These are phyloP conservation scores for Triplophysa dalaica DNA, from an alignment of 2,113 vertebrate species.

Conservation along the genomic window DNA sequence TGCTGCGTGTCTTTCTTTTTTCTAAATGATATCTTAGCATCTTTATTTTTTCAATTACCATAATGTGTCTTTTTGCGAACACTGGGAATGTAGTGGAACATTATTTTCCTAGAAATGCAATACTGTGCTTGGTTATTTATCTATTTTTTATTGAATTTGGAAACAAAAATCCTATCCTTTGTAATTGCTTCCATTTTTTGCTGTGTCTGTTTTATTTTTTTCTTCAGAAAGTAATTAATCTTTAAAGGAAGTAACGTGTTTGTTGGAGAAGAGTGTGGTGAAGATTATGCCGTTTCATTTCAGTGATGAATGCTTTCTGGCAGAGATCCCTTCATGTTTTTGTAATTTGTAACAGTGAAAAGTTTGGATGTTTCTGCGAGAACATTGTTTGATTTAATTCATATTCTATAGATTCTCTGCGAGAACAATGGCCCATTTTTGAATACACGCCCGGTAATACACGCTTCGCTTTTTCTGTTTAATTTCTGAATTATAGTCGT, in stretches of 20 bases:
- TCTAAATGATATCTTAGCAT: background rate
- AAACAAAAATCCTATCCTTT: constrained; percentile 4
- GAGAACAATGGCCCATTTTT: constrained; percentile 12
- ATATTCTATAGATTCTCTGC: constrained; percentile 21
- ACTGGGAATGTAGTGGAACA: background rate
- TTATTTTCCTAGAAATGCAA: constrained; percentile 5
- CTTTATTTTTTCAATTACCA: background rate
- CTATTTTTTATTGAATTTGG: constrained; percentile 19
- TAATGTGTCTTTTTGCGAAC: constrained; percentile 7
- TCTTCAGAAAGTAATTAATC: constrained; percentile 23
- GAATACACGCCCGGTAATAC: background rate
- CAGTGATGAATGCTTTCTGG: constrained; percentile 24
- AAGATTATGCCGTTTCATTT: constrained; percentile 31
- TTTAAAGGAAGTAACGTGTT: constrained; percentile 17
- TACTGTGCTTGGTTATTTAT: background rate
- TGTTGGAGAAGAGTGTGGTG: constrained; percentile 17
- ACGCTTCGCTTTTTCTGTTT: background rate
- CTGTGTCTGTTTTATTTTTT: background rate
- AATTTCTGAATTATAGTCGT: constrained; percentile 15
- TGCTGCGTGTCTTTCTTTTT: background rate
- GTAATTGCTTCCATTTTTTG: background rate
- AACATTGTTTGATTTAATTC: constrained; percentile 10
- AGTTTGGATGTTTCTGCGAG: background rate
- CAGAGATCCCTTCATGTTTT: background rate
- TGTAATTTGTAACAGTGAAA: constrained; percentile 16